Evolutionary conservation across 2,888 invertebrate species (phyloP).

Genomic region (Tanaodytes sp.): DNA sequence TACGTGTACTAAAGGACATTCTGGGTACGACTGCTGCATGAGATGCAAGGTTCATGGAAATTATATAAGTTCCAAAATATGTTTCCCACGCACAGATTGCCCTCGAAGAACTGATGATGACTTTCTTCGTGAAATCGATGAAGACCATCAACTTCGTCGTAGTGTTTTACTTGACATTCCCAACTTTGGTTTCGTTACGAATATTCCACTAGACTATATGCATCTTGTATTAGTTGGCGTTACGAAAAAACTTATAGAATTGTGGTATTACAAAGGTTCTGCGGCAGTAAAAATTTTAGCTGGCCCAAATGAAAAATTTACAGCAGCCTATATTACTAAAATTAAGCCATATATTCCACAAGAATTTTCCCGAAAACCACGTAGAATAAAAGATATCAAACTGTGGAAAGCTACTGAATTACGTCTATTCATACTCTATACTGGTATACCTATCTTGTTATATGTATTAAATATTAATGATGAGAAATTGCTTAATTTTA

Average conservation of each 20-base stretch:
- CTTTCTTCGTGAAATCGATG: background rate
- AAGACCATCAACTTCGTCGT: background rate
- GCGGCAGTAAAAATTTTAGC: background rate
- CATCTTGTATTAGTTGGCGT: constrained; percentile 46
- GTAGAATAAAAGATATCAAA: constrained; percentile 10
- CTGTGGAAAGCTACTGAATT: too few relatives aligned
- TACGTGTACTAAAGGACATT: constrained; percentile 14
- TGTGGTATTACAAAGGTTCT: constrained; percentile 36
- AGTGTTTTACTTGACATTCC: constrained; percentile 16
- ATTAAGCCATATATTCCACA: constrained; percentile 8
- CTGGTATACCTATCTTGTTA: too few relatives aligned
- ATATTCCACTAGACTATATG: constrained; percentile 18
- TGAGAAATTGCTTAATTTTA: constrained; percentile 50
- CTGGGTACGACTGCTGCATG: constrained; percentile 10
- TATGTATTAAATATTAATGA: constrained; percentile 38
- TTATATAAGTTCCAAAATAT: background rate
- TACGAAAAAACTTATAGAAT: constrained; percentile 43
- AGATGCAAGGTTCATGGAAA: constrained; percentile 9
- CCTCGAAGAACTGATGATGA: constrained; percentile 2
- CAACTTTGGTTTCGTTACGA: constrained; percentile 1
- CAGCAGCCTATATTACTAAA: background rate
- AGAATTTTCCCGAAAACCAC: constrained; percentile 17
- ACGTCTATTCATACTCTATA: too few relatives aligned
- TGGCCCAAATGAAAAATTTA: constrained; percentile 5
- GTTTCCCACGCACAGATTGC: constrained; percentile 3